Conservation (phyloP, 2,888 invertebrate species). For the Ceriagrion tenellum region DNA sequence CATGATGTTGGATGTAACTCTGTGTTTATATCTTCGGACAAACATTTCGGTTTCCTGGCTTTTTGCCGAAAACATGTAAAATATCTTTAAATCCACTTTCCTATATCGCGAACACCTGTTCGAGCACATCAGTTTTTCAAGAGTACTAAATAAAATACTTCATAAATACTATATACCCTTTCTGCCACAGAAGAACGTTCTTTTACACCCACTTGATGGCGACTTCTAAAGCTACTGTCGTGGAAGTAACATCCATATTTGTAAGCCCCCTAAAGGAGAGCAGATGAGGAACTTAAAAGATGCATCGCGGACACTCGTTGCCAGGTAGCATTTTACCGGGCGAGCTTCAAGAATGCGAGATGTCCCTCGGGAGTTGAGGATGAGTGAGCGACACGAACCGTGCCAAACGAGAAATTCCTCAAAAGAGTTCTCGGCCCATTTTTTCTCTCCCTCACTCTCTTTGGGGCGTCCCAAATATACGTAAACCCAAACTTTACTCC, state of each 20-base stretch:
- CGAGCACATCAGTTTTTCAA: neutral
- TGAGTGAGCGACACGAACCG: neutral
- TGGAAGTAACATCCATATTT: too few relatives aligned
- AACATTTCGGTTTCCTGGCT: neutral
- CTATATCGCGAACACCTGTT: neutral
- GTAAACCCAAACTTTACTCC: neutral
- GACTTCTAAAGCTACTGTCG: too few relatives aligned
- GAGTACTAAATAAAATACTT: neutral
- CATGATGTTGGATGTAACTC: neutral
- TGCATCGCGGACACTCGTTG: neutral
- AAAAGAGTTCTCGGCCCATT: neutral
- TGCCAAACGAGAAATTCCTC: constrained; percentile 18
- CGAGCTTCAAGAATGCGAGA: neutral
- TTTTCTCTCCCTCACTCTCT: neutral
- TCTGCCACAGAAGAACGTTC: too few relatives aligned
- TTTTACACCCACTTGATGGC: too few relatives aligned
- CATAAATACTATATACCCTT: too few relatives aligned
- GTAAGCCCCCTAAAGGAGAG: too few relatives aligned
- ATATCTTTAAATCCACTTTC: neutral
- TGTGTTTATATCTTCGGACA: neutral
- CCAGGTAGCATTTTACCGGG: neutral
- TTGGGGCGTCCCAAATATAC: neutral
- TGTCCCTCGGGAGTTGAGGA: neutral
- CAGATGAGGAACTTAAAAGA: neutral
- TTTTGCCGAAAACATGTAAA: neutral